A percentile compares a stretch with the other conserved stretches of the same genome.
phyloP scores from a whole-genome alignment of 2,888 invertebrate species.

The Ditylenchus weischeri region DNA sequence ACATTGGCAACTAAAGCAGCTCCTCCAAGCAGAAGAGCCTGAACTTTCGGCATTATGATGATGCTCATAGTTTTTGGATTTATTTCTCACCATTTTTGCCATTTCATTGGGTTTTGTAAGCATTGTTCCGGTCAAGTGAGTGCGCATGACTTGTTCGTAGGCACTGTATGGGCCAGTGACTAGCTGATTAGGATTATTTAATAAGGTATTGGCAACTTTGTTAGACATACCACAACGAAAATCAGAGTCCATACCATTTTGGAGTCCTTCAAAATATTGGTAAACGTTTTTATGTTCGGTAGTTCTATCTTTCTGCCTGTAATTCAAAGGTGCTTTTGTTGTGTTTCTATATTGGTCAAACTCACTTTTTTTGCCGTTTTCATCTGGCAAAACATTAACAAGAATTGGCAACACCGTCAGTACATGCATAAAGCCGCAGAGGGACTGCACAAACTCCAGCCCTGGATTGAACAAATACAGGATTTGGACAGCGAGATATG shows the following conservation, averaged over 20 bases:
- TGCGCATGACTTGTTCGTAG: constrained; percentile 48
- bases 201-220: not conserved
- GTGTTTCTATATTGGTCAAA: not conserved
- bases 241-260: constrained; percentile 35
- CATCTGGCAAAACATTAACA: constrained; percentile 40
- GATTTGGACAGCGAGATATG: constrained; percentile 41
- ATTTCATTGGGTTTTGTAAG: constrained; percentile 44
- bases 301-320: constrained; percentile 5
- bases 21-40: constrained; percentile 40
- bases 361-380: constrained; percentile 16
- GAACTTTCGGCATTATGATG: not conserved
- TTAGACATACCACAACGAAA: constrained; percentile 37
- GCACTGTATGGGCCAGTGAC: constrained; percentile 47
- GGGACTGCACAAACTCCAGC: constrained; percentile 36
- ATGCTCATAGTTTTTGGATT: no score
- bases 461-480: constrained; percentile 41
- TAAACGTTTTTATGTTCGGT: constrained; percentile 28
- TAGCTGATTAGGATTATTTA: constrained; percentile 28
- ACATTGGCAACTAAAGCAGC: constrained; percentile 43
- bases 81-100: constrained; percentile 37
- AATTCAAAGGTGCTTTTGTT: not conserved
- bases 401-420: constrained; percentile 39
- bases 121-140: constrained; percentile 39
- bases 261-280: constrained; percentile 36
- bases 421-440: constrained; percentile 38